These are phyloP conservation scores for Prunella himalayana DNA, from an alignment of 2,113 vertebrate species.

Conservation along the genomic window DNA sequence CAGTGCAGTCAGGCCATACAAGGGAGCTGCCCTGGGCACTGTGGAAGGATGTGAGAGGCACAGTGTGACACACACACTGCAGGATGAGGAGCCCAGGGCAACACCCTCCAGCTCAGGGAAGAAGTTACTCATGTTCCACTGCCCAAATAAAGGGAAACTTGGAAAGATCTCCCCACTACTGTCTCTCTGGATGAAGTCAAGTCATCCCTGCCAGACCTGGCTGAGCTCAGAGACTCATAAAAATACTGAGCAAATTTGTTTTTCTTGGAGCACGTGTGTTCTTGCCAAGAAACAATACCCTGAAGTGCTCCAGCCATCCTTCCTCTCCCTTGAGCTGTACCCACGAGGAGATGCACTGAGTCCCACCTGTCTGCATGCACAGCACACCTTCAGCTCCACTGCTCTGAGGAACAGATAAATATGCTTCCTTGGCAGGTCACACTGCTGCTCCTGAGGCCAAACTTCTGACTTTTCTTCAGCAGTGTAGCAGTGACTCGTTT, in stretches of 20 bases:
- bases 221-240: background rate
- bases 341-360: background rate
- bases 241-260: conserved; percentile 22
- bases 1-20: background rate
- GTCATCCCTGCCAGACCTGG: background rate
- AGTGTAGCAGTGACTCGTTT: background rate
- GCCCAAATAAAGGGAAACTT: conserved; percentile 3
- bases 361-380: background rate
- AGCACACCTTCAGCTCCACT: fast-evolving
- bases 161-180: background rate
- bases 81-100: background rate
- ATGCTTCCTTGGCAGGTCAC: background rate
- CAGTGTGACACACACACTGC: background rate
- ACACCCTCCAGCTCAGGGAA: background rate
- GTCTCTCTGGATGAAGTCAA: background rate
- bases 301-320: background rate
- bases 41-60: fast-evolving
- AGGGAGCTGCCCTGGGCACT: background rate
- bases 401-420: background rate
- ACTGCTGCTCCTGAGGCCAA: background rate
- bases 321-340: background rate
- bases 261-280: background rate
- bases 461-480: background rate
- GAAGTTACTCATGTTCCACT: background rate
- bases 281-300: background rate